These are phyloP conservation scores for Papilio helenus DNA, from an alignment of 1,140 invertebrate genomes.

Conservation along the genomic window DNA sequence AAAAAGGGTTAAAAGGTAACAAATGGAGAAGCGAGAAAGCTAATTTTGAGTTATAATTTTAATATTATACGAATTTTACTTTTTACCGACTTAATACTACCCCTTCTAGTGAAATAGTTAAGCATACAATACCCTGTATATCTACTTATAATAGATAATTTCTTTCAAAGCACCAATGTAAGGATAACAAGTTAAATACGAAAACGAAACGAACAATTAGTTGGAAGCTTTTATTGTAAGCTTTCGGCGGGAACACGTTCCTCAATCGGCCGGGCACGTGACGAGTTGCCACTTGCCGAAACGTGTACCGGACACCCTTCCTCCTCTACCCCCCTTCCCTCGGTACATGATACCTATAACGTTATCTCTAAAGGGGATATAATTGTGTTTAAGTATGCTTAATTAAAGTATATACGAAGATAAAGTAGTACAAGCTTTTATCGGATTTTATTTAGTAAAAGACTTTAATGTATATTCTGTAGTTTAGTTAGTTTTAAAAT, in stretches of 20 bases:
- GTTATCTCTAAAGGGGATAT: slow-evolving; percentile 7
- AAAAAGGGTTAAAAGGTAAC: no score
- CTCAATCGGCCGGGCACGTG: slow-evolving; percentile 33
- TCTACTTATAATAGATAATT: not conserved
- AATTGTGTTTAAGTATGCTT: slow-evolving; percentile 18
- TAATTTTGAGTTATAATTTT: no score
- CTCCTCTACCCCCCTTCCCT: not conserved
- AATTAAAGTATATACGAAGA: not conserved
- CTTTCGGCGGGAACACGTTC: slow-evolving; percentile 20
- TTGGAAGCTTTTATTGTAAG: slow-evolving; percentile 29
- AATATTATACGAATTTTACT: no score
- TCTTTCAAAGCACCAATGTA: not conserved
- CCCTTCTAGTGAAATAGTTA: not conserved
- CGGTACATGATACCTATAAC: slow-evolving; percentile 24
- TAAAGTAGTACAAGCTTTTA: not conserved
- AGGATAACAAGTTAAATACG: slow-evolving; percentile 12
- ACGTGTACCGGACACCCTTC: not conserved
- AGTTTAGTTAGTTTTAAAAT: not conserved
- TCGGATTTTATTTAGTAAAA: not conserved
- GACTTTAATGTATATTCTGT: no score
- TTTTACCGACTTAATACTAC: not conserved
- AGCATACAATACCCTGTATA: not conserved
- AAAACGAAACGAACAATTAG: slow-evolving; percentile 32
- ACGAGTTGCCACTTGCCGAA: slow-evolving; percentile 34
- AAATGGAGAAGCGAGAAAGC: no score